phyloP scores from a whole-genome alignment of 2,797 vertebrate genomes.

The Huso huso region DNA sequence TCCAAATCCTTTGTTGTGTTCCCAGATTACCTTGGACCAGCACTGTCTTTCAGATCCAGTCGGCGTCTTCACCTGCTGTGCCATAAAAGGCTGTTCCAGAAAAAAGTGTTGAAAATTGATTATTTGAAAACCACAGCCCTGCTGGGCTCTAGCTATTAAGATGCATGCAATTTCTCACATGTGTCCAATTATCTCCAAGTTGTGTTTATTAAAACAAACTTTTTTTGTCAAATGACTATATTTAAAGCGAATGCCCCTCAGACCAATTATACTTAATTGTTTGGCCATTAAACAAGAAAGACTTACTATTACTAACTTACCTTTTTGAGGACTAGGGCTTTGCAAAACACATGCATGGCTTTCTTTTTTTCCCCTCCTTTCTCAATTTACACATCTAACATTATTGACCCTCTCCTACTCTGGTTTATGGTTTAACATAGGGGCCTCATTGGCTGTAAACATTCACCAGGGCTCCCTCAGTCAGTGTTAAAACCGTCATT shows the following conservation, averaged over 20 bases:
- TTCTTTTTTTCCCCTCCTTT: not conserved
- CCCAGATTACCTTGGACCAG: conserved; percentile 7
- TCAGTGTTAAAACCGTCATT: conserved; percentile 12
- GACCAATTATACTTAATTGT: conserved; percentile 37
- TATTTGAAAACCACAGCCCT: conserved; percentile 12
- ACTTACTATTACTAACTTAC: conserved; percentile 23
- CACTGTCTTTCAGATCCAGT: conserved; percentile 3
- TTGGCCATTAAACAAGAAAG: conserved; percentile 30
- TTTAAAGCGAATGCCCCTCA: conserved; percentile 37
- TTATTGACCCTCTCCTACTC: not conserved
- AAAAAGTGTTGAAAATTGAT: conserved; percentile 12
- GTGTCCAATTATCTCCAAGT: conserved; percentile 32
- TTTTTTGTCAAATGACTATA: conserved; percentile 29
- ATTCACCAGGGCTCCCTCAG: conserved; percentile 12
- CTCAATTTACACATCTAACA: not conserved
- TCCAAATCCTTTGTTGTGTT: not conserved
- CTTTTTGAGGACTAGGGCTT: too few species aligned
- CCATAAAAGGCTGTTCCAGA: conserved; percentile 19
- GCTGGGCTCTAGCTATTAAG: conserved; percentile 6
- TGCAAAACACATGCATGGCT: not conserved
- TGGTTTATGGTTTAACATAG: not conserved
- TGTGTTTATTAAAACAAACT: conserved; percentile 26
- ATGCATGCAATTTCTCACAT: conserved; percentile 20
- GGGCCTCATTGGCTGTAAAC: conserved; percentile 3
- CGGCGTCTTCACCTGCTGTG: conserved; percentile 10